phyloP scores from a whole-genome alignment of 2,888 invertebrate genomes.

The Neoascia interrupta region DNA sequence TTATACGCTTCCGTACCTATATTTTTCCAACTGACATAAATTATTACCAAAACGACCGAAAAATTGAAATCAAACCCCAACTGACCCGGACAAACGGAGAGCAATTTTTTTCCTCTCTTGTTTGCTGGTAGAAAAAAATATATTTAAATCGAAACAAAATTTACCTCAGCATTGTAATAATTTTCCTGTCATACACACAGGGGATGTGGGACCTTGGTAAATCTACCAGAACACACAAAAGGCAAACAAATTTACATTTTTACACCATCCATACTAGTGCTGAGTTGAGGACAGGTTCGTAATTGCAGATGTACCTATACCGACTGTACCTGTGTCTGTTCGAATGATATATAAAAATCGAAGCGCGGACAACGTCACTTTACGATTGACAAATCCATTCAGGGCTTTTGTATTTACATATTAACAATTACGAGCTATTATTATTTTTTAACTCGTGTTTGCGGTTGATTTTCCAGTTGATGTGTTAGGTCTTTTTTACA shows the following conservation, averaged over 20 bases:
- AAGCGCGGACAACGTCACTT: not conserved
- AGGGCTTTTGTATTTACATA: constrained; percentile 20
- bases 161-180: constrained; percentile 56
- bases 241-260: constrained; percentile 49
- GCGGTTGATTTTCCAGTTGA: no score
- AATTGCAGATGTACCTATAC: constrained; percentile 5
- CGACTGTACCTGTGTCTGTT: no score
- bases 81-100: constrained; percentile 5
- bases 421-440: constrained; percentile 56
- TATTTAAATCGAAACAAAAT: constrained; percentile 22
- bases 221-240: no score
- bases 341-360: constrained; percentile 27
- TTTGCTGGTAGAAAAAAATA: constrained; percentile 8
- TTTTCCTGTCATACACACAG: constrained; percentile 53
- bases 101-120: not conserved
- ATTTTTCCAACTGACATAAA: constrained; percentile 39
- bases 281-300: not conserved
- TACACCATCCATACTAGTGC: not conserved
- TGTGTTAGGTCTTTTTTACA: no score
- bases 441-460: constrained; percentile 56
- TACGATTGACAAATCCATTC: constrained; percentile 37
- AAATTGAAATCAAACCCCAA: constrained; percentile 28
- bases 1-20: no score
- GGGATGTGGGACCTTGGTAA: not conserved
- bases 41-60: constrained; percentile 56